Evolutionary conservation across 1,140 invertebrate genomes (phyloP).

Genomic region (Dermatophagoides farinae): DNA sequence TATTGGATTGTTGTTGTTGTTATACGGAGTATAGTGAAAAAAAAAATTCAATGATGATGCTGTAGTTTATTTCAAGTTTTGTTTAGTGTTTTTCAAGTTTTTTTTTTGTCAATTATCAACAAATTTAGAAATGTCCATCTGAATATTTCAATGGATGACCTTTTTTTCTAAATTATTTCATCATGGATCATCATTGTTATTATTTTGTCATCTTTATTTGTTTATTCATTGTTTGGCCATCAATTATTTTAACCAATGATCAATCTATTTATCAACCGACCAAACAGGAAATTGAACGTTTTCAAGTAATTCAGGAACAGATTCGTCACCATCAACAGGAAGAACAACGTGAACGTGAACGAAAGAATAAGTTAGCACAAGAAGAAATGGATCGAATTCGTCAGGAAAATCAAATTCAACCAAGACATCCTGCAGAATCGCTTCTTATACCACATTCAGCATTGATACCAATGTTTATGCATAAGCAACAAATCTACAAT

Average conservation of each 20-base stretch:
- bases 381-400: not conserved
- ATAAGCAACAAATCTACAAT: not conserved
- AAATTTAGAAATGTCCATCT: not conserved
- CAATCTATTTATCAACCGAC: not conserved
- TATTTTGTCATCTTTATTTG: not conserved
- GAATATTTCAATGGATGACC: not conserved
- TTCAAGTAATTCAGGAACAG: not conserved
- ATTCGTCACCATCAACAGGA: not conserved
- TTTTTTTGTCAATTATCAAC: not conserved
- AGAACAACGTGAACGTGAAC: not conserved
- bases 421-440: not conserved
- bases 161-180: not conserved
- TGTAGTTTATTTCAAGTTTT: not conserved
- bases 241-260: not conserved
- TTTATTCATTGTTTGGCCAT: not conserved
- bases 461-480: not conserved
- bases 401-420: not conserved
- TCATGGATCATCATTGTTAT: not conserved
- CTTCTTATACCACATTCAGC: not conserved
- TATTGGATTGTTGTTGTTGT: too few species aligned
- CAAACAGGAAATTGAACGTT: not conserved
- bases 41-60: not conserved
- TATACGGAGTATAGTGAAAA: too few species aligned
- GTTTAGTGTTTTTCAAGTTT: too few species aligned
- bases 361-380: not conserved